phyloP scores from a whole-genome alignment of 1,140 invertebrate species.

The Octopus sinensis region DNA sequence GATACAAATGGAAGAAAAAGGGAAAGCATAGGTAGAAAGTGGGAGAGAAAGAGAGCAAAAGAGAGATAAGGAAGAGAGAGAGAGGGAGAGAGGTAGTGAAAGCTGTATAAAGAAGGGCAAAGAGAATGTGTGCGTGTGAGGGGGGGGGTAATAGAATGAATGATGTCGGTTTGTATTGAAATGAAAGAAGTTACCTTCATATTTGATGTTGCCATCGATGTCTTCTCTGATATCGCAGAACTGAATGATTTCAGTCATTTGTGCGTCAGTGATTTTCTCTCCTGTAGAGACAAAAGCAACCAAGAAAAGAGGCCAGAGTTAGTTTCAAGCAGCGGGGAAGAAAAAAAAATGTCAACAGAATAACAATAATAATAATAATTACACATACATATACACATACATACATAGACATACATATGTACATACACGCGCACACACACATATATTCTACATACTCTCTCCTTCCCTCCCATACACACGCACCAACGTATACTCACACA shows the following conservation, averaged over 20 bases:
- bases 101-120: no score
- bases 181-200: constrained; percentile 6
- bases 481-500: no score
- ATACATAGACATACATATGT: background rate
- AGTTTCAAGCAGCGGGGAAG: constrained; percentile 10
- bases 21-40: no score
- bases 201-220: constrained; percentile 22
- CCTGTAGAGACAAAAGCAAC: constrained; percentile 62
- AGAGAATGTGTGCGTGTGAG: no score
- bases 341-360: background rate
- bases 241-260: constrained; percentile 72
- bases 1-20: no score
- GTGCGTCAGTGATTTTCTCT: constrained; percentile 76
- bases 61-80: no score
- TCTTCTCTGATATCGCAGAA: constrained; percentile 20
- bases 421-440: background rate
- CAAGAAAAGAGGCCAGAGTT: background rate
- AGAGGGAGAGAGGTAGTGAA: no score
- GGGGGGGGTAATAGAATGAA: no score
- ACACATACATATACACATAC: background rate
- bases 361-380: background rate
- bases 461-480: no score
- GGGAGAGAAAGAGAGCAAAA: no score
- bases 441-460: no score
- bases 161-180: no score